Conservation (phyloP, 2,113 vertebrate species). For the Mellivora capensis region DNA sequence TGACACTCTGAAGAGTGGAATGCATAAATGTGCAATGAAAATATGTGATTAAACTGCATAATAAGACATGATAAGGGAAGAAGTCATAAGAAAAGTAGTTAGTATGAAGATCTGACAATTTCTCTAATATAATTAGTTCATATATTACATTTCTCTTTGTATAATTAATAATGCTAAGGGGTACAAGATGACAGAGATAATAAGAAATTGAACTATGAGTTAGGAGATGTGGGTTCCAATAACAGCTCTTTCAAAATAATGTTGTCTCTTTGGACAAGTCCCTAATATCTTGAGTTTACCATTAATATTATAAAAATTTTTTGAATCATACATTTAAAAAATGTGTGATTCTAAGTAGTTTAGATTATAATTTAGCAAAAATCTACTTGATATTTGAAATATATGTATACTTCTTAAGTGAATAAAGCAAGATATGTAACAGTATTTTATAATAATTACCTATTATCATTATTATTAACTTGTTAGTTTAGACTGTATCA, state of each 20-base stretch:
- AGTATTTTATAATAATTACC: neutral
- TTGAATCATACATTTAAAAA: too few relatives aligned
- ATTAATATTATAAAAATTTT: neutral
- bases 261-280: neutral
- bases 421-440: neutral
- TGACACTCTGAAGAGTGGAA: slow-evolving; percentile 26
- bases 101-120: neutral
- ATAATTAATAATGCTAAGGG: neutral
- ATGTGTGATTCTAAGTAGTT: neutral
- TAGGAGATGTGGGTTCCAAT: neutral
- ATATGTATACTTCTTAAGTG: accelerated
- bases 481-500: neutral
- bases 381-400: neutral
- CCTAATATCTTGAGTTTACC: neutral
- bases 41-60: slow-evolving; percentile 15
- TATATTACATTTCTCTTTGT: neutral
- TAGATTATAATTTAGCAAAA: neutral
- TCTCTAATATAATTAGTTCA: neutral
- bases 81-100: neutral
- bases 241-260: neutral
- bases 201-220: neutral
- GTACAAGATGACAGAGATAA: neutral
- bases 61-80: neutral
- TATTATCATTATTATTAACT: neutral
- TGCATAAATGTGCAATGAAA: slow-evolving; percentile 16